Conservation (phyloP, 2,797 vertebrate species). For the Muscicapa striata region DNA sequence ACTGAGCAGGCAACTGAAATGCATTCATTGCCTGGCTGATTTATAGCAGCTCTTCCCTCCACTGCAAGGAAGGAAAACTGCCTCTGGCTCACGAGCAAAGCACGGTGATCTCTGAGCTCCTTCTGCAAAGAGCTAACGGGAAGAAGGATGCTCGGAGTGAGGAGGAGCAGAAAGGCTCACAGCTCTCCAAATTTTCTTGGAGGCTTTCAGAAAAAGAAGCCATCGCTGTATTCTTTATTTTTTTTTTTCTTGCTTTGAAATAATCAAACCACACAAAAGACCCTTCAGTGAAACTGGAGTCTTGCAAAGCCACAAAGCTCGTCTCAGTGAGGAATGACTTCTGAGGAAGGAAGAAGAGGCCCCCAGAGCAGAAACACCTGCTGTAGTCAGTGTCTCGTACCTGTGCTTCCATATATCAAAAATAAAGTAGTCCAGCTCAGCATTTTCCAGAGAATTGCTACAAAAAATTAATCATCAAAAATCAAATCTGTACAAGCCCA, state of each 20-base stretch:
- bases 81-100: background rate
- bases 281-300: background rate
- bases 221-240: background rate
- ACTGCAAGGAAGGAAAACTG: background rate
- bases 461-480: background rate
- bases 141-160: background rate
- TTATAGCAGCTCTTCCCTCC: slow-evolving; percentile 2
- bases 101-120: background rate
- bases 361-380: background rate
- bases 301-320: background rate
- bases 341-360: background rate
- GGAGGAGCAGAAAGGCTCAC: background rate
- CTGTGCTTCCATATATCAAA: background rate
- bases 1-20: slow-evolving; percentile 15
- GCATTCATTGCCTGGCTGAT: background rate
- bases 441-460: background rate
- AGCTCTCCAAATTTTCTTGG: background rate
- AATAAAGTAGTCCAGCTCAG: background rate
- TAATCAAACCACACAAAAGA: background rate
- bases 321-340: background rate
- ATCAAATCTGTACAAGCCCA: background rate
- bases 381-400: background rate
- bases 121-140: background rate
- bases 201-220: background rate
- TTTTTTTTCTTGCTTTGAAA: background rate